A percentile compares a stretch with the other conserved stretches of the same genome.
These are phyloP conservation scores for Dipodomys spectabilis DNA, from an alignment of 2,113 vertebrate genomes.

Conservation along the genomic window DNA sequence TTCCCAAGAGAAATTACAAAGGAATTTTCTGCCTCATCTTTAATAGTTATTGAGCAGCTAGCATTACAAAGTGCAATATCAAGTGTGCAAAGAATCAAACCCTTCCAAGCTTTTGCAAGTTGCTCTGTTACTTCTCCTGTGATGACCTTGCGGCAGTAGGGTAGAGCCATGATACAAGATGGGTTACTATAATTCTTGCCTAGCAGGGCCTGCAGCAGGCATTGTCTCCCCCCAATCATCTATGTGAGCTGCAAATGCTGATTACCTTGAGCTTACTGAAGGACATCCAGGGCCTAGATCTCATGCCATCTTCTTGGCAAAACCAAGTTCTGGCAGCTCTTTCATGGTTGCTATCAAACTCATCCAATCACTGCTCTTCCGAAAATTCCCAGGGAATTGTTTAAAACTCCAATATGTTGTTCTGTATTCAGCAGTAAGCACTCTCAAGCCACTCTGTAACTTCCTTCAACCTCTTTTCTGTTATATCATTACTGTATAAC, in stretches of 20 bases:
- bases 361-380: neutral
- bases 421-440: slow-evolving; percentile 22
- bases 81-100: neutral
- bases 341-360: neutral
- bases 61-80: neutral
- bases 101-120: neutral
- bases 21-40: slow-evolving; percentile 45
- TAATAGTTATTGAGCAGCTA: slow-evolving; percentile 33
- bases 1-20: slow-evolving; percentile 62
- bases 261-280: neutral
- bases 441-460: neutral
- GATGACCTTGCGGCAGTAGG: slow-evolving; percentile 3
- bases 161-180: neutral
- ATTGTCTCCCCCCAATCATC: neutral
- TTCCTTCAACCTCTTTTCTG: slow-evolving; percentile 50
- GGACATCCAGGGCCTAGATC: neutral
- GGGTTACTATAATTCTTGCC: slow-evolving; percentile 10
- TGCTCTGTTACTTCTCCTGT: neutral
- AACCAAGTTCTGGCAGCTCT: slow-evolving; percentile 10
- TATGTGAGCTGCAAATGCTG: neutral
- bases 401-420: neutral
- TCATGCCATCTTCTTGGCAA: neutral
- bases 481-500: neutral
- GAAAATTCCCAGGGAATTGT: neutral
- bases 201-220: neutral